Percentiles rank a stretch among this genome's conserved stretches.
Evolutionary conservation across 2,888 invertebrate species (phyloP).

Genomic region (Andrena hattorfiana): DNA sequence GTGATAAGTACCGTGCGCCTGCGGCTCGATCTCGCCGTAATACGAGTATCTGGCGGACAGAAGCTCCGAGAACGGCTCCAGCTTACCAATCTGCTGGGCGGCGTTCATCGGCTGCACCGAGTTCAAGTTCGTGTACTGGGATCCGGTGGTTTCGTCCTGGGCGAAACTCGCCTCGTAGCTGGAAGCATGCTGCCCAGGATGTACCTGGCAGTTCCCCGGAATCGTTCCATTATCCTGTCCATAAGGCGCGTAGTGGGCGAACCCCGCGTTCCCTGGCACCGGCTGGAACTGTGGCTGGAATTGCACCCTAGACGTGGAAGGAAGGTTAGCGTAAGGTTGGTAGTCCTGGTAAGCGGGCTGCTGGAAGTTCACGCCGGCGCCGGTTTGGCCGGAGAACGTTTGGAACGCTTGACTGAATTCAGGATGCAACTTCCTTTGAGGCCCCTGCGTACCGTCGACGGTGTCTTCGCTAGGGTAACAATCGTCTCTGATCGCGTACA

Average conservation of each 20-base stretch:
- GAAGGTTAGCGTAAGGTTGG: slow-evolving; percentile 73
- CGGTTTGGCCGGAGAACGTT: slow-evolving; percentile 73
- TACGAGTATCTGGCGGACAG: slow-evolving; percentile 87
- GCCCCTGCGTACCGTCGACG: slow-evolving; percentile 83
- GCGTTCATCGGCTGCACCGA: slow-evolving; percentile 86
- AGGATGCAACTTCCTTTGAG: slow-evolving; percentile 85
- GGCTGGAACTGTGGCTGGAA: slow-evolving; percentile 76
- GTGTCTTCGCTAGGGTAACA: slow-evolving; percentile 87
- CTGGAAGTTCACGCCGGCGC: slow-evolving; percentile 67
- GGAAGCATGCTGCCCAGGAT: slow-evolving; percentile 65
- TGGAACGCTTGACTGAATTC: slow-evolving; percentile 83
- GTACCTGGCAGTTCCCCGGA: slow-evolving; percentile 64
- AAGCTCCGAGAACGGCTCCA: slow-evolving; percentile 90
- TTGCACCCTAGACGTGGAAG: slow-evolving; percentile 80
- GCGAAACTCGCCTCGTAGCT: slow-evolving; percentile 75
- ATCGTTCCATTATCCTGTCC: slow-evolving; percentile 68
- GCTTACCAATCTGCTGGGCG: slow-evolving; percentile 86
- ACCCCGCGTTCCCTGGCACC: slow-evolving; percentile 68
- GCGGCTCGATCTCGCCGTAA: slow-evolving; percentile 79
- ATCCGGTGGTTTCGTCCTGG: slow-evolving; percentile 85
- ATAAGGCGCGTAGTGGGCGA: slow-evolving; percentile 77
- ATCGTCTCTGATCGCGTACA: slow-evolving; percentile 88
- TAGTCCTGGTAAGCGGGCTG: slow-evolving; percentile 76
- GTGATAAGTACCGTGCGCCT: slow-evolving; percentile 72
- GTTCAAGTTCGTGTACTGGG: slow-evolving; percentile 89